Percentiles rank a stretch among this genome's conserved stretches.
phyloP scores from a whole-genome alignment of 2,888 invertebrate genomes.

The Andrena praecox region DNA sequence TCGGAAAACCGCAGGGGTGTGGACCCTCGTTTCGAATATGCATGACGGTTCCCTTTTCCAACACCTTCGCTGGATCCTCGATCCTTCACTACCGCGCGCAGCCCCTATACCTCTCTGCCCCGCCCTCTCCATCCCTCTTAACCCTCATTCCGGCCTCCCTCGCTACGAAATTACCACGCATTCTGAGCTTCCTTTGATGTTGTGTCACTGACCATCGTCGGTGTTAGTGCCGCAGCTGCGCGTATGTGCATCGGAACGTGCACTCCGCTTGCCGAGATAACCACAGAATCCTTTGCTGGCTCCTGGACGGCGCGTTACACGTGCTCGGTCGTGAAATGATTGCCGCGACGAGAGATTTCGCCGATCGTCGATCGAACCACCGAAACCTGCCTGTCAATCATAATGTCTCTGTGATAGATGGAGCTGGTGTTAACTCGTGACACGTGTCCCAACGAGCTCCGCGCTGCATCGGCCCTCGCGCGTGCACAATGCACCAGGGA shows the following conservation, averaged over 20 bases:
- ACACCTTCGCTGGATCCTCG: conserved; percentile 18
- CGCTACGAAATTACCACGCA: conserved; percentile 59
- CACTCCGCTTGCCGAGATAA: neutral
- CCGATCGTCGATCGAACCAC: no score
- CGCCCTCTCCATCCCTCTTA: conserved; percentile 19
- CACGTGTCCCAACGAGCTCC: conserved; percentile 24
- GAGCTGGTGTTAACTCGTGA: conserved; percentile 10
- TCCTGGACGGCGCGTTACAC: conserved; percentile 16
- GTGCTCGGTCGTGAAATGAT: neutral
- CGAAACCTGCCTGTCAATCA: no score
- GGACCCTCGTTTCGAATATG: conserved; percentile 64
- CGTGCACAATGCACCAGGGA: conserved; percentile 13
- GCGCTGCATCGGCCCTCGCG: conserved; percentile 12
- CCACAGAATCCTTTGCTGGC: conserved; percentile 19
- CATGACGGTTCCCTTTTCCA: conserved; percentile 52
- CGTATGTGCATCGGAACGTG: conserved; percentile 19
- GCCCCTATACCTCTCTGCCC: neutral
- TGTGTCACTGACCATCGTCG: conserved; percentile 36
- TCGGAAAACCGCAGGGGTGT: conserved; percentile 35
- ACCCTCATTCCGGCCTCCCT: conserved; percentile 28
- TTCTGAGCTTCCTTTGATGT: conserved; percentile 64
- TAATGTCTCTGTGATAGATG: no score
- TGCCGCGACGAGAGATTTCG: no score
- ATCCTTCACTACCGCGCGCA: neutral
- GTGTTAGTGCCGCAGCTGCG: neutral